A percentile compares a stretch with the other conserved stretches of the same genome.
Evolutionary conservation across 2,888 invertebrate genomes (phyloP).

Genomic region (Napeogenes inachia): DNA sequence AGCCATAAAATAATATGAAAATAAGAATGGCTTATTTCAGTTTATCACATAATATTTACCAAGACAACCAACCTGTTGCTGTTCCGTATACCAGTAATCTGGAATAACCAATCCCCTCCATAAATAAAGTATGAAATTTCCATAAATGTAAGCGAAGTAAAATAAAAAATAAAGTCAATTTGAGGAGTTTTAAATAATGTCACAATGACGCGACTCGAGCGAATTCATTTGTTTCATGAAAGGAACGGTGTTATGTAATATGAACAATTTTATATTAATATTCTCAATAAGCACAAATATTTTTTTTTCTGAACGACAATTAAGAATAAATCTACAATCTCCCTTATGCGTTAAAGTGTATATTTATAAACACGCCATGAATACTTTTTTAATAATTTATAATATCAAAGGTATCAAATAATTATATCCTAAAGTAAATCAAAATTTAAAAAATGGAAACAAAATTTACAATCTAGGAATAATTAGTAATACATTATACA

Average conservation of each 20-base stretch:
- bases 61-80: too few species aligned
- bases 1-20: too few species aligned
- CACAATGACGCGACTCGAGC: conserved; percentile 20
- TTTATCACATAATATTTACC: too few species aligned
- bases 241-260: conserved; percentile 13
- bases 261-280: neutral
- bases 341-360: too few species aligned
- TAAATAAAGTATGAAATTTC: conserved; percentile 3
- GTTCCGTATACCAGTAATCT: too few species aligned
- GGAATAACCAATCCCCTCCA: neutral
- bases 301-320: too few species aligned
- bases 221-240: conserved; percentile 30
- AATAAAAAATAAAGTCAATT: conserved; percentile 20
- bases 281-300: neutral
- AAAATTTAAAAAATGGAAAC: neutral
- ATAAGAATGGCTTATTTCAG: too few species aligned
- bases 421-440: too few species aligned
- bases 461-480: neutral
- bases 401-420: too few species aligned
- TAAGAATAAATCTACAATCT: too few species aligned
- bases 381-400: too few species aligned
- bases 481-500: conserved; percentile 3
- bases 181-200: conserved; percentile 27
- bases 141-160: conserved; percentile 5
- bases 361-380: too few species aligned